Evolutionary conservation across 2,888 invertebrate genomes (phyloP).

Genomic region (Cabera pusaria): DNA sequence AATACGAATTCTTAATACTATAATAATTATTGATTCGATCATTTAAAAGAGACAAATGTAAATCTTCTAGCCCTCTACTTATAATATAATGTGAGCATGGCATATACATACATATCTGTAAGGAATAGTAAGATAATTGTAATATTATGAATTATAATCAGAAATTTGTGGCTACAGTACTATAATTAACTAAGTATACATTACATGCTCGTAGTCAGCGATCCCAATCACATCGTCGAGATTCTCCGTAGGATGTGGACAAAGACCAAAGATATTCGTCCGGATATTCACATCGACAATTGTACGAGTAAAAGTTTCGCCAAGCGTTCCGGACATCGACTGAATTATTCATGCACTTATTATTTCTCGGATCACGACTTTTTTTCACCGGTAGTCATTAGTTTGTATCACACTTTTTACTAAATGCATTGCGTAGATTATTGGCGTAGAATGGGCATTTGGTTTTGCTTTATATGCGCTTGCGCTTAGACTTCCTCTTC

Average conservation of each 20-base stretch:
- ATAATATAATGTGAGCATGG: too few relatives aligned
- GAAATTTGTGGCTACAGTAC: too few relatives aligned
- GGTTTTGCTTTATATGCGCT: conserved; percentile 29
- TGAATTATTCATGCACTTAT: conserved; percentile 67
- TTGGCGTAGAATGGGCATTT: conserved; percentile 40
- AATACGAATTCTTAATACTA: too few relatives aligned
- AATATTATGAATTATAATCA: too few relatives aligned
- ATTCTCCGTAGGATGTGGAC: background rate
- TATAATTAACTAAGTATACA: too few relatives aligned
- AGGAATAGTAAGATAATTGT: too few relatives aligned
- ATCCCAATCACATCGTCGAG: too few relatives aligned
- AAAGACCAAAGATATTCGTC: conserved; percentile 1
- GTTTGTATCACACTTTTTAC: conserved; percentile 32
- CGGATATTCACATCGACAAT: conserved; percentile 8
- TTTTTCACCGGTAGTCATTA: conserved; percentile 39
- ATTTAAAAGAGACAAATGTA: too few relatives aligned
- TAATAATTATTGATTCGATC: too few relatives aligned
- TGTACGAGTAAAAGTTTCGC: conserved; percentile 58
- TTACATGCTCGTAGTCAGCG: too few relatives aligned
- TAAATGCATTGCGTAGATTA: conserved; percentile 32
- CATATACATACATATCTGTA: too few relatives aligned
- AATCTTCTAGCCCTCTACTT: too few relatives aligned
- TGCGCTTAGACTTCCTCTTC: conserved; percentile 24
- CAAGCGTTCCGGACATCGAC: conserved; percentile 47
- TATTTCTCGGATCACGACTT: conserved; percentile 59